Evolutionary conservation across 2,113 vertebrate genomes (phyloP).

Genomic region (Hypocryptadius cinnamomeus): DNA sequence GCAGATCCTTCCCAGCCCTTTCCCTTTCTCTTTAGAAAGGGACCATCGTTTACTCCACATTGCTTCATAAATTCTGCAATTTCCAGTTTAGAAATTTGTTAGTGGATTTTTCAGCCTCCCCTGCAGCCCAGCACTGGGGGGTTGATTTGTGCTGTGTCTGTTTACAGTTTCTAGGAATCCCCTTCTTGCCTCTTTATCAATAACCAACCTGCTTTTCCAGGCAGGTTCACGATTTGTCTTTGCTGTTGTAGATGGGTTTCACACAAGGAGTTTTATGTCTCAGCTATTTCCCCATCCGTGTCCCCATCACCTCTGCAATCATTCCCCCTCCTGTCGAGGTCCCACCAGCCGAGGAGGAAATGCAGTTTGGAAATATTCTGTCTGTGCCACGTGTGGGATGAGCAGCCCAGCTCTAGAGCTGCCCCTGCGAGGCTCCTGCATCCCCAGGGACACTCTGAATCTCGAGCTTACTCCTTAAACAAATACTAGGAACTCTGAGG

Average conservation of each 20-base stretch:
- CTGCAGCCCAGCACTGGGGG: neutral
- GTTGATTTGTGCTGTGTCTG: neutral
- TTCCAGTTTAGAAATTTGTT: neutral
- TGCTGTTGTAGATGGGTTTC: neutral
- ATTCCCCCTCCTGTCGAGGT: neutral
- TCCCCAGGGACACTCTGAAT: neutral
- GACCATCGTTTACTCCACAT: accelerated
- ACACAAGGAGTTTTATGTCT: neutral
- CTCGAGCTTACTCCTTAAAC: neutral
- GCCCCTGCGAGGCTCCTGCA: neutral
- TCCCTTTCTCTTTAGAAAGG: neutral
- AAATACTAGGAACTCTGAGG: neutral
- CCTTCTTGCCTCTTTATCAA: neutral
- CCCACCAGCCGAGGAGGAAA: neutral
- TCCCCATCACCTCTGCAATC: neutral
- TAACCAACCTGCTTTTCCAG: neutral
- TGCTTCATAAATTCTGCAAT: neutral
- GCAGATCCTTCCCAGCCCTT: neutral
- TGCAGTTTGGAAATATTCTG: neutral
- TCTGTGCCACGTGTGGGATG: neutral
- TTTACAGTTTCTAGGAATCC: neutral
- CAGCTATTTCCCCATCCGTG: neutral
- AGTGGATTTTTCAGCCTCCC: neutral
- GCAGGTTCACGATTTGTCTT: neutral
- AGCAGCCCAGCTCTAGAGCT: neutral